A percentile compares a stretch with the other conserved stretches of the same genome.
These are phyloP conservation scores for Microctenopoma lineatum DNA, from an alignment of 2,797 vertebrate genomes.

Conservation along the genomic window DNA sequence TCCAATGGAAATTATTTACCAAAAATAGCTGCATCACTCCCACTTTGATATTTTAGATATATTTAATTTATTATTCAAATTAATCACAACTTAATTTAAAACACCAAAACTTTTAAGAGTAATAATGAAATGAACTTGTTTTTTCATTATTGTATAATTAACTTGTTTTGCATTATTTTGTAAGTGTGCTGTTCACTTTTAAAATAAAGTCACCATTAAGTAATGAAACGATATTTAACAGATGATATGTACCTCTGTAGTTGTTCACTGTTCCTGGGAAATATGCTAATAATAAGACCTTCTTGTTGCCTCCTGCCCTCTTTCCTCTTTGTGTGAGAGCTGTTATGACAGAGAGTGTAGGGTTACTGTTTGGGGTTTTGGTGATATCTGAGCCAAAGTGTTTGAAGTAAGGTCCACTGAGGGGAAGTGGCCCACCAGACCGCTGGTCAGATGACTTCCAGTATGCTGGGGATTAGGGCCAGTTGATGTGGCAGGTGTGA, in stretches of 20 bases:
- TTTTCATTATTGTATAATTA: too few species aligned
- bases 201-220: neutral
- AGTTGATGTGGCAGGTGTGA: constrained; percentile 82
- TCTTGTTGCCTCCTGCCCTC: constrained; percentile 11
- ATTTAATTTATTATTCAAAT: neutral
- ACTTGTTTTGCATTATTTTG: neutral
- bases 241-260: too few species aligned
- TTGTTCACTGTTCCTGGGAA: too few species aligned
- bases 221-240: neutral
- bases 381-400: constrained; percentile 79
- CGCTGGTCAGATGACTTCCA: constrained; percentile 84
- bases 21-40: neutral
- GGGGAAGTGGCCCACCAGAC: constrained; percentile 78
- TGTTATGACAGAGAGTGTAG: constrained; percentile 70
- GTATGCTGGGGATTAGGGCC: constrained; percentile 81
- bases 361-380: constrained; percentile 79
- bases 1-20: neutral
- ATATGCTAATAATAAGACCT: too few species aligned
- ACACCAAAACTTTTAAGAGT: neutral
- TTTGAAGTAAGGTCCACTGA: constrained; percentile 79
- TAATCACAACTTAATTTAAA: constrained; percentile 9
- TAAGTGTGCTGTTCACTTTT: neutral
- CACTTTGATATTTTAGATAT: neutral
- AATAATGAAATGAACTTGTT: neutral
- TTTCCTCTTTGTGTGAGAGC: constrained; percentile 52